Percentiles rank a stretch among this genome's conserved stretches.
Evolutionary conservation across 2,888 invertebrate genomes (phyloP).

Genomic region (Dynastes hyllus): DNA sequence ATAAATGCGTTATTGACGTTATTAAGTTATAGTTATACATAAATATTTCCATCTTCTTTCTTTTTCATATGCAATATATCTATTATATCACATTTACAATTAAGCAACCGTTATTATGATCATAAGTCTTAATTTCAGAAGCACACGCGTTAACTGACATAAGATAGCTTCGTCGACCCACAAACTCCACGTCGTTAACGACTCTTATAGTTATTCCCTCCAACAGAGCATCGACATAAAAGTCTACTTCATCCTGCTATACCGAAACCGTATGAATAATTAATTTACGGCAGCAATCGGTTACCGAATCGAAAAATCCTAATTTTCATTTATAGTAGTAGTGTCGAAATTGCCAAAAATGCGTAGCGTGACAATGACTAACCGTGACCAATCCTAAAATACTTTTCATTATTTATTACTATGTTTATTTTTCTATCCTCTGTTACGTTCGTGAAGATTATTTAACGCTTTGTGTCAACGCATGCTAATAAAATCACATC

Average conservation of each 20-base stretch:
- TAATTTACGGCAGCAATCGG: constrained; percentile 25
- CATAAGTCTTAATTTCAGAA: constrained; percentile 20
- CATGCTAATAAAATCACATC: constrained; percentile 18
- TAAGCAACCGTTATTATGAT: constrained; percentile 6
- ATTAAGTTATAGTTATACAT: constrained; percentile 9
- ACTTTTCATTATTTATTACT: constrained; percentile 27
- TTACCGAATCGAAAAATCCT: constrained; percentile 14
- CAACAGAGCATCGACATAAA: not conserved
- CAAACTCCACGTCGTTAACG: not conserved
- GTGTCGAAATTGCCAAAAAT: constrained; percentile 14
- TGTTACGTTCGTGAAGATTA: constrained; percentile 6
- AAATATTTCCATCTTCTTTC: constrained; percentile 20
- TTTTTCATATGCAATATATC: not conserved
- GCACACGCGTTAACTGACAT: not conserved
- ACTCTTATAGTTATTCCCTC: not conserved
- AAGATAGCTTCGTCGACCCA: constrained; percentile 28
- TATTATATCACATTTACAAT: constrained; percentile 16
- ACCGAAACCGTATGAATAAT: constrained; percentile 38
- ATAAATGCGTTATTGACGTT: too few species aligned
- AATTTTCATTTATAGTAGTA: not conserved
- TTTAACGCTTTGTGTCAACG: constrained; percentile 27
- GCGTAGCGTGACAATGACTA: constrained; percentile 24
- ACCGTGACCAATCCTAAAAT: constrained; percentile 34
- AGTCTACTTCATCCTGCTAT: not conserved
- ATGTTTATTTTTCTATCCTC: constrained; percentile 7